phyloP scores from a whole-genome alignment of 2,888 invertebrate species.

The Amiota communis region DNA sequence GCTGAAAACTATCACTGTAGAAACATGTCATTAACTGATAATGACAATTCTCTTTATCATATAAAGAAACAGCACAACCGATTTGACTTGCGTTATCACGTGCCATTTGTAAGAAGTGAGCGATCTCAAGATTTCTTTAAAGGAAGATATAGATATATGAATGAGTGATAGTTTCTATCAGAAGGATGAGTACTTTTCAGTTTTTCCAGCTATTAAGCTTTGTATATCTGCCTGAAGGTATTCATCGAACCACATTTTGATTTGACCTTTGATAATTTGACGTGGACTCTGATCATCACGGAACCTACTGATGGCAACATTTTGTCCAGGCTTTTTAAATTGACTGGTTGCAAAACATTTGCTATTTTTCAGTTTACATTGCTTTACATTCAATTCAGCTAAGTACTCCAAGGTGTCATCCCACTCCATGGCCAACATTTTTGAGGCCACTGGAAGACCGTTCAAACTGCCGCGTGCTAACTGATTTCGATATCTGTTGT shows the following conservation, averaged over 20 bases:
- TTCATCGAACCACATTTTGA: constrained; percentile 34
- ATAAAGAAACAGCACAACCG: constrained; percentile 11
- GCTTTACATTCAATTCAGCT: constrained; percentile 27
- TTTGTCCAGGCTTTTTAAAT: constrained; percentile 20
- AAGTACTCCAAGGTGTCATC: constrained; percentile 22
- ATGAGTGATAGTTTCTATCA: not conserved
- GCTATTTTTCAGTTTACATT: not conserved
- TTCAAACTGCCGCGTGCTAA: constrained; percentile 28
- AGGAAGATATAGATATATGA: not conserved
- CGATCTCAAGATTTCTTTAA: constrained; percentile 1
- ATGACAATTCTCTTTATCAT: not conserved
- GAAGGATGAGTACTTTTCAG: not conserved
- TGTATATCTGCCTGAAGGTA: not conserved
- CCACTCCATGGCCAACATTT: constrained; percentile 44
- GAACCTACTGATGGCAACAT: constrained; percentile 30
- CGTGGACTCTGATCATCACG: not conserved
- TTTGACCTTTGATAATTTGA: constrained; percentile 24
- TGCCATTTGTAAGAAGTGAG: constrained; percentile 23
- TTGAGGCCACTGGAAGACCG: constrained; percentile 20
- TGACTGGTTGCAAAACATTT: not conserved
- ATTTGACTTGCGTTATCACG: not conserved
- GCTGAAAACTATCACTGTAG: constrained; percentile 17
- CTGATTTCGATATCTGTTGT: not conserved
- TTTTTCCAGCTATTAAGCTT: not conserved
- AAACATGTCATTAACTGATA: constrained; percentile 16